Evolutionary conservation across 2,113 vertebrate genomes (phyloP).

Genomic region (Phylloscopus trochiloides): DNA sequence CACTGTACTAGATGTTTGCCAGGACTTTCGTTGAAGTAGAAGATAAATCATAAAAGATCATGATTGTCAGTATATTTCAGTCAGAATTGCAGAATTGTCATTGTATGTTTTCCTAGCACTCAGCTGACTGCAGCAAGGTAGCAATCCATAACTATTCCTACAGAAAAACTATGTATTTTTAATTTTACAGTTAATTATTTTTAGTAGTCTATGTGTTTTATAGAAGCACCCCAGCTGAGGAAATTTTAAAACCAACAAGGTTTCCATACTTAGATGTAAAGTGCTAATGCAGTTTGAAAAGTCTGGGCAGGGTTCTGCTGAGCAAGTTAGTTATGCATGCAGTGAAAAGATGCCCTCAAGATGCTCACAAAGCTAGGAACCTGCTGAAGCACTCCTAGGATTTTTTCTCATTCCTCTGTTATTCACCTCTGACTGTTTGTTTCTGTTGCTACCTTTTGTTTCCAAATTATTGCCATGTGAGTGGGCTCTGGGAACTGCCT

Average conservation of each 20-base stretch:
- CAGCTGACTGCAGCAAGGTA: not conserved
- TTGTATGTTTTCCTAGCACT: not conserved
- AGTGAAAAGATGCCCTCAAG: not conserved
- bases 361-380: not conserved
- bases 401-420: not conserved
- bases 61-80: not conserved
- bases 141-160: not conserved
- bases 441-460: not conserved
- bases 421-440: not conserved
- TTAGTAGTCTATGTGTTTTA: not conserved
- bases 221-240: not conserved
- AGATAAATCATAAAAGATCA: not conserved
- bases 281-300: not conserved
- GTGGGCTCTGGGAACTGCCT: not conserved
- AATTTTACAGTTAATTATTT: not conserved
- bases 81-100: not conserved
- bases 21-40: not conserved
- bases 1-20: not conserved
- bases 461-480: not conserved
- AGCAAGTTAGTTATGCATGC: not conserved
- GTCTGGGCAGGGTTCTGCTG: not conserved
- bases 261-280: not conserved
- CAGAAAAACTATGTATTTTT: not conserved
- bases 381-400: not conserved
- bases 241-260: not conserved